Evolutionary conservation across 2,797 vertebrate species (phyloP).

Genomic region (Choloepus didactylus): DNA sequence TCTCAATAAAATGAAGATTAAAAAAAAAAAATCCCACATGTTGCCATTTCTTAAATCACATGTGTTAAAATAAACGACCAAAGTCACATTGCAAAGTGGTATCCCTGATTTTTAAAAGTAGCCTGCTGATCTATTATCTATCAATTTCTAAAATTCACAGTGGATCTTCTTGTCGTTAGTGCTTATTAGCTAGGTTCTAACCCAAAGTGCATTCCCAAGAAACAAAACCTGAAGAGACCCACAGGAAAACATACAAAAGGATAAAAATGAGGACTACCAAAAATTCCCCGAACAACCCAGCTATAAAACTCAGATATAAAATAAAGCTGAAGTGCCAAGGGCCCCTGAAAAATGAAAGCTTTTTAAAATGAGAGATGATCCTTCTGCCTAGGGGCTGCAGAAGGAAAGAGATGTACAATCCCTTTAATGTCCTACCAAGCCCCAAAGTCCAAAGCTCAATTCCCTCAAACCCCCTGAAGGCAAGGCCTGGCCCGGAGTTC

Average conservation of each 20-base stretch:
- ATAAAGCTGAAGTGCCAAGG: constrained; percentile 50
- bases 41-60: constrained; percentile 60
- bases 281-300: not conserved
- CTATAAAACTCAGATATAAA: constrained; percentile 58
- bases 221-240: constrained; percentile 1
- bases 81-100: not conserved
- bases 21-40: not conserved
- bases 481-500: constrained; percentile 40
- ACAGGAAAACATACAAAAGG: constrained; percentile 42
- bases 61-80: constrained; percentile 56
- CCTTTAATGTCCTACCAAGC: constrained; percentile 71
- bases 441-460: constrained; percentile 39
- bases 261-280: not conserved
- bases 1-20: too few species aligned
- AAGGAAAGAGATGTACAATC: constrained; percentile 49
- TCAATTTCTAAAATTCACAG: constrained; percentile 46
- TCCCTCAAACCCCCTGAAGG: constrained; percentile 59
- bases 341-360: constrained; percentile 62
- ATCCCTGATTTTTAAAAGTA: constrained; percentile 52
- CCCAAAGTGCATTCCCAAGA: not conserved
- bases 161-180: constrained; percentile 41
- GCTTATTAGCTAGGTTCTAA: constrained; percentile 22
- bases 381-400: constrained; percentile 38
- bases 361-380: constrained; percentile 75
- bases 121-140: constrained; percentile 43